Evolutionary conservation across 2,888 invertebrate species (phyloP), one percentile per base, ranked within the genome.

Genomic region (Gisinianus flammeolus): DNA sequence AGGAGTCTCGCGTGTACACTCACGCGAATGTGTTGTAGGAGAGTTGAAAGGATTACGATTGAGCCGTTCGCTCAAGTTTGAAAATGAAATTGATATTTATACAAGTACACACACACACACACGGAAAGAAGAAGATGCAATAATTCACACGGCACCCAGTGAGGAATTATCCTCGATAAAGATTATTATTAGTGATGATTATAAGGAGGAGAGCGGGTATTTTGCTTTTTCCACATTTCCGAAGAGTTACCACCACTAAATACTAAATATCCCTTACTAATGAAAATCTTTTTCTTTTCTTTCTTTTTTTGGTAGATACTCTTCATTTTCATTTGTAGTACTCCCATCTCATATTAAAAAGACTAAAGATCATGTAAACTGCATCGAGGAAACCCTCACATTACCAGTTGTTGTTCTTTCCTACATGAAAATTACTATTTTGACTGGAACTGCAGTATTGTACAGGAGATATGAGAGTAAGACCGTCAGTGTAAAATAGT

Each of bases 31-130:
- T 35, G 35, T 8, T 35, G 6, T 56, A 28, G 44, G 28, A 54
- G 12, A 30, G 30, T 12, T 2, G 31, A 56, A 72, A n/a, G 62
- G 58, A 58, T 12, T 24, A 22, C 28, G 58, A 58, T n/a, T 12
- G 22, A 5, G n/a, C 16, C 22, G n/a, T n/a, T 12, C 56, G 4
- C n/a, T 56, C 56, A n/a, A 16, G 16, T 16, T 16, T 44, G 44
- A 10, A 35, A 30, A 19, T 30, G 31, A 71, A 72, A 72, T 72
- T 72, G 58, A 72, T 72, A 72, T 72, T 72, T 72, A 72, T 54
- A 72, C 22, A 72, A 26, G 26, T n/a, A n/a, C n/a, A 16, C 30
- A 67, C 31, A 16, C 2, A 26, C n/a, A 19, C 44, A 54, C 71
- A 71, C 52, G 24, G 54, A 12, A 24, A 54, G 52, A 44, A 71